A percentile compares a stretch with the other conserved stretches of the same genome.
Conservation (phyloP, 2,888 invertebrate species). For the Shargacucullia verbasci region DNA sequence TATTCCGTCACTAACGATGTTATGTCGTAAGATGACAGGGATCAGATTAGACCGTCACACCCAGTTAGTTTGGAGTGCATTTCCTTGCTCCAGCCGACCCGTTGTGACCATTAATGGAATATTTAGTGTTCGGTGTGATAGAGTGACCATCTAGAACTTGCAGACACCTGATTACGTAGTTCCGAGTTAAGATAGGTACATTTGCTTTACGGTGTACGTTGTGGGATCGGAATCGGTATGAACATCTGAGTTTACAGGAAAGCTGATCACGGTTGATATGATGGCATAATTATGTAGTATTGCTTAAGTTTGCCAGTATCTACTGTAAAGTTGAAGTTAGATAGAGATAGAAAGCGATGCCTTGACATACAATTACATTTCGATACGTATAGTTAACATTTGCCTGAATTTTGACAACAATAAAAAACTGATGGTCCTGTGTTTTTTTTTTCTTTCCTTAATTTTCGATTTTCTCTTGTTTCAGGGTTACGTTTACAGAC, state of each 20-base stretch:
- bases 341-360: no score
- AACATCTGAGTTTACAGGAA: conserved; percentile 6
- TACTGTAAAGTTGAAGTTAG: no score
- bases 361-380: no score
- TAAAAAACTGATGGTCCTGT: no score
- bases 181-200: conserved; percentile 26
- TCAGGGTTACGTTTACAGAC: no score
- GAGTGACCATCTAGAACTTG: conserved; percentile 37
- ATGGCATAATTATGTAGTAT: not conserved
- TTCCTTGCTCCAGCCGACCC: conserved; percentile 62
- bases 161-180: conserved; percentile 30
- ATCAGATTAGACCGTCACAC: conserved; percentile 60
- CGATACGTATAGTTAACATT: no score
- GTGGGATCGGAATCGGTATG: no score
- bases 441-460: no score
- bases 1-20: conserved; percentile 60
- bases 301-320: no score
- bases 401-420: no score
- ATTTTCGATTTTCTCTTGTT: no score
- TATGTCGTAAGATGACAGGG: conserved; percentile 63
- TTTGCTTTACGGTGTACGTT: conserved; percentile 19
- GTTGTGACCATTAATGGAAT: conserved; percentile 62
- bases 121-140: conserved; percentile 61
- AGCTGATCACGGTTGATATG: not conserved
- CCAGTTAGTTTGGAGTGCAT: conserved; percentile 68